A percentile compares a stretch with the other conserved stretches of the same genome.
Conservation (phyloP, 37 sponge, comb jelly and placozoan genomes). For the Aplysina aerophoba region DNA sequence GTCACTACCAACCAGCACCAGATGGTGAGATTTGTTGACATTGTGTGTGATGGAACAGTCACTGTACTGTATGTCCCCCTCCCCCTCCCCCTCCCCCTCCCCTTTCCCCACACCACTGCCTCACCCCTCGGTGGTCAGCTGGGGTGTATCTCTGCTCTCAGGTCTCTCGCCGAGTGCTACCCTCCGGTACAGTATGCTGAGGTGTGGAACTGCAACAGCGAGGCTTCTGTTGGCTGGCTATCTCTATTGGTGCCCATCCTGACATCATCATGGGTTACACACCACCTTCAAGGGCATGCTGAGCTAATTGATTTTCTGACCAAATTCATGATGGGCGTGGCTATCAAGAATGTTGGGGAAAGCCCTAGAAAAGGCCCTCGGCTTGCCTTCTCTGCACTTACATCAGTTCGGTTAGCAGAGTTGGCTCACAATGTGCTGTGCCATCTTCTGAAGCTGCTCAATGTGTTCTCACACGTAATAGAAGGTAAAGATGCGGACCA, state of each 20-base stretch:
- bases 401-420: not conserved
- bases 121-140: too few species aligned
- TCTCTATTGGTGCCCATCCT: conserved; percentile 9
- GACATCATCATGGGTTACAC: conserved; percentile 38
- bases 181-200: conserved; percentile 60
- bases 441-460: conserved; percentile 54
- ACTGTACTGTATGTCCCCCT: too few species aligned
- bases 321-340: conserved; percentile 45
- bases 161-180: conserved; percentile 36
- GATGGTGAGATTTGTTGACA: not conserved
- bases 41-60: too few species aligned
- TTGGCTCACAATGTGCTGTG: conserved; percentile 39
- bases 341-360: conserved; percentile 42
- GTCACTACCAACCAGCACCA: conserved; percentile 21
- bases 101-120: too few species aligned
- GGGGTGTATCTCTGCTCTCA: conserved; percentile 67
- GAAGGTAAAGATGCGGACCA: conserved; percentile 63
- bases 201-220: conserved; percentile 50
- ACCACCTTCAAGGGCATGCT: conserved; percentile 47
- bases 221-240: conserved; percentile 8
- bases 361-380: conserved; percentile 19
- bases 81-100: too few species aligned
- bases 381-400: conserved; percentile 27
- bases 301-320: conserved; percentile 44
- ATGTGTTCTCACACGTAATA: conserved; percentile 67